phyloP scores from a whole-genome alignment of 2,888 invertebrate species.

The Bombylius major region DNA sequence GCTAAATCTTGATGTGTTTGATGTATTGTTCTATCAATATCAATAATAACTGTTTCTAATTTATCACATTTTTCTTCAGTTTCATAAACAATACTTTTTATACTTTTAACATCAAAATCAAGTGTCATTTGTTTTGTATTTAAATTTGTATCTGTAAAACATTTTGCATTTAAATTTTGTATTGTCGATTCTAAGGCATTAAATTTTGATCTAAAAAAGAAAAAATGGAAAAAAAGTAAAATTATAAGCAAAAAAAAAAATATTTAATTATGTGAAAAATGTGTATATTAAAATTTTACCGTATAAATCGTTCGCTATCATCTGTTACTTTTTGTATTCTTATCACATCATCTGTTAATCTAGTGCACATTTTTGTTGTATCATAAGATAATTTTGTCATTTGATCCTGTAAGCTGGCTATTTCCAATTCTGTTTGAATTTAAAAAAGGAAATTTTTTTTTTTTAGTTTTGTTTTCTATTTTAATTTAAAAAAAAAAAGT shows the following conservation, averaged over 20 bases:
- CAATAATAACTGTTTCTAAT: conserved; percentile 34
- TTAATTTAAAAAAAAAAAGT: too few species aligned
- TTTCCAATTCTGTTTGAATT: conserved; percentile 3
- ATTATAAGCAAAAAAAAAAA: too few species aligned
- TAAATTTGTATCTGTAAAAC: conserved; percentile 27
- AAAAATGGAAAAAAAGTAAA: background rate
- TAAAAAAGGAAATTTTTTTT: background rate
- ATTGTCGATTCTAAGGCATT: conserved; percentile 26
- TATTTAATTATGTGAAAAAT: too few species aligned
- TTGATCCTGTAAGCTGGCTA: conserved; percentile 6
- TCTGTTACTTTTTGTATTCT: conserved; percentile 4
- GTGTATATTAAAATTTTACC: background rate
- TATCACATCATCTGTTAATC: conserved; percentile 3
- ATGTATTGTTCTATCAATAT: conserved; percentile 33
- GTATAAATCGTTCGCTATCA: background rate
- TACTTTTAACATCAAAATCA: conserved; percentile 39
- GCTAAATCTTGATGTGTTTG: conserved; percentile 38
- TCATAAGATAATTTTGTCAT: conserved; percentile 3
- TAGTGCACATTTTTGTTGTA: background rate
- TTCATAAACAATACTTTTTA: conserved; percentile 40
- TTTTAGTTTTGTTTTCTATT: too few species aligned
- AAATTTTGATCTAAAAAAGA: conserved; percentile 24
- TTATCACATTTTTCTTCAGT: conserved; percentile 41
- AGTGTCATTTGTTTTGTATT: conserved; percentile 37
- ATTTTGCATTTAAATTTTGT: conserved; percentile 26